Conservation (phyloP, 1,140 invertebrate genomes). For the Trigoniulus corallinus region DNA sequence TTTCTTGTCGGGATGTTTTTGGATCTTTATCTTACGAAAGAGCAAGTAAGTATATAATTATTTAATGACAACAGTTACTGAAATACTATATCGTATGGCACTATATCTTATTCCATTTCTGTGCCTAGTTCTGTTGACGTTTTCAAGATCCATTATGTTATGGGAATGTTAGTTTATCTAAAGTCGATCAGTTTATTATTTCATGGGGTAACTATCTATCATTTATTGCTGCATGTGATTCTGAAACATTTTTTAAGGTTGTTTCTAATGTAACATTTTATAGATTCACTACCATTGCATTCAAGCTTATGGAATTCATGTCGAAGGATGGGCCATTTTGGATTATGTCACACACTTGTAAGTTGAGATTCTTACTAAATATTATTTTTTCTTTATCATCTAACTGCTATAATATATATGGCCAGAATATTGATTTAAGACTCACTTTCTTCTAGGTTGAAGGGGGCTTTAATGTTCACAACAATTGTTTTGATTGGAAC, state of each 20-base stretch:
- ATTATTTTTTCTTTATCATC: slow-evolving; percentile 14
- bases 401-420: slow-evolving; percentile 4
- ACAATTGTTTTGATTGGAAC: slow-evolving; percentile 93
- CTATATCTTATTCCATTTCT: no score
- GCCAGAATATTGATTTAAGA: background rate
- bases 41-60: slow-evolving; percentile 43
- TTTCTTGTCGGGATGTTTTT: slow-evolving; percentile 72
- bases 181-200: slow-evolving; percentile 86
- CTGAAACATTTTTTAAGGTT: slow-evolving; percentile 3
- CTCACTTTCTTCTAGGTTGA: slow-evolving; percentile 37
- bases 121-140: slow-evolving; percentile 30
- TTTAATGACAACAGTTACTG: slow-evolving; percentile 10
- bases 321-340: slow-evolving; percentile 91
- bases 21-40: slow-evolving; percentile 74
- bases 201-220: slow-evolving; percentile 46
- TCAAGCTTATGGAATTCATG: slow-evolving; percentile 77
- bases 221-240: slow-evolving; percentile 3
- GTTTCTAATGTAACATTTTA: slow-evolving; percentile 8
- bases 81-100: no score
- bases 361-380: slow-evolving; percentile 24
- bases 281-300: slow-evolving; percentile 91
- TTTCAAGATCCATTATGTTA: slow-evolving; percentile 93
- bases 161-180: slow-evolving; percentile 82
- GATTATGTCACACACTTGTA: slow-evolving; percentile 92
- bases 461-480: slow-evolving; percentile 87